These are phyloP conservation scores for Cheilosia soror DNA, from an alignment of 2,888 invertebrate genomes.

Conservation along the genomic window DNA sequence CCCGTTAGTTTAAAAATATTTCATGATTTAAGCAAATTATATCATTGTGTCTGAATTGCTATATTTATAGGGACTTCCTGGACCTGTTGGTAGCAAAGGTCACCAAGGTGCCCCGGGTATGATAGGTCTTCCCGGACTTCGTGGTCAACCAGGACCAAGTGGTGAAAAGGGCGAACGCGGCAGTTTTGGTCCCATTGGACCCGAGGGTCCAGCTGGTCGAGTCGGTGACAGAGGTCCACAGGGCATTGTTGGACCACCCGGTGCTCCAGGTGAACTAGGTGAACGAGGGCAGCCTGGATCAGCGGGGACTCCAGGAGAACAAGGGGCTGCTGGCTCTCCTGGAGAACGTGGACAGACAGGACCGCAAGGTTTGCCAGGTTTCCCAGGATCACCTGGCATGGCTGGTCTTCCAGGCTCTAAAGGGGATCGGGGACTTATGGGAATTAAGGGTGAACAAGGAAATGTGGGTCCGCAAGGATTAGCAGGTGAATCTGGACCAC, in stretches of 20 bases:
- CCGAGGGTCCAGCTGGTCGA: constrained; percentile 89
- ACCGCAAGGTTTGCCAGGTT: constrained; percentile 88
- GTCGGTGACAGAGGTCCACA: constrained; percentile 91
- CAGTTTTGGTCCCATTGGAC: constrained; percentile 87
- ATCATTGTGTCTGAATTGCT: background rate
- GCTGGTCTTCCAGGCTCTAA: constrained; percentile 89
- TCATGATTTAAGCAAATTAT: background rate
- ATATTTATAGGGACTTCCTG: constrained; percentile 84
- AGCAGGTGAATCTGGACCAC: constrained; percentile 84
- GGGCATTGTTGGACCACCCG: constrained; percentile 90
- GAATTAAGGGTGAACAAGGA: constrained; percentile 90
- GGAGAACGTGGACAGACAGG: constrained; percentile 91
- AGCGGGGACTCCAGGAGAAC: constrained; percentile 89
- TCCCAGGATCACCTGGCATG: constrained; percentile 88
- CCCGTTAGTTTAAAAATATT: constrained; percentile 84
- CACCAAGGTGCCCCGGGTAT: constrained; percentile 91
- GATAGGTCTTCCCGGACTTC: constrained; percentile 90
- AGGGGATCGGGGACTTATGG: constrained; percentile 89
- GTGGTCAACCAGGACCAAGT: constrained; percentile 87
- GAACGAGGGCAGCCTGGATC: constrained; percentile 91
- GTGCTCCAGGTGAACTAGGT: constrained; percentile 92
- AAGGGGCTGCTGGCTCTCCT: constrained; percentile 89
- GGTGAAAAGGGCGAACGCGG: constrained; percentile 89
- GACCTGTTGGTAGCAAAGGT: constrained; percentile 89
- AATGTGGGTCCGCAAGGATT: constrained; percentile 86